Base-by-base conservation (phyloP, 1,140 invertebrate genomes). In the Formica selysi region DNA sequence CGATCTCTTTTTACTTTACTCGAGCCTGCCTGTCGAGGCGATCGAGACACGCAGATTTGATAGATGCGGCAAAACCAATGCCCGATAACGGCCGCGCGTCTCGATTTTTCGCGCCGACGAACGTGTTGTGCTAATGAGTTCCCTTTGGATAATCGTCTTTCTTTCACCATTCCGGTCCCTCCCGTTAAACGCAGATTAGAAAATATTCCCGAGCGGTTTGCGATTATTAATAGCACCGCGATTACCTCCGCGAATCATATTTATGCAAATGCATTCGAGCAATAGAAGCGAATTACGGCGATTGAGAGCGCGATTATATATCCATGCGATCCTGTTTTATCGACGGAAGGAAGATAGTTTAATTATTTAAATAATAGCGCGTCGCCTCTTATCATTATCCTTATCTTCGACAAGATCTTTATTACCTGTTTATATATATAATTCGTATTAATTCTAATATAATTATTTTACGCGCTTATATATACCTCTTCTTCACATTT, bases 131-230 rank as follows among this genome's bases (percentile, higher is more conserved):
- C 67, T 76, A 85, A 89, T 87, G 83, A 90, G 84, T 90, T 85
- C 76, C 57, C 79, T 89, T 91, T 88, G 41, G 10, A 90, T 62
- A 89, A 87, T 79, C 48, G 29, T 67, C 41, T 59, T 74, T 68
- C 41, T 70, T 48, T 7, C 68, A 44, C 64, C 64, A 32, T 76
- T 62, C 41, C 81, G 19, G 11, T 79, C 59, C 59, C n/a, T 79
- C 73, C 48, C 54, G 71, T 62, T 84, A 67, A 26, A 41, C 67
- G 36, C 3, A 19, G 54, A 83, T 61, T 83, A 26, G 70, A 84
- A 84, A 76, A 76, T 84, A 61, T 76, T 10, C 26, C 5, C 44
- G 48, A n/a, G n/a, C n/a, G 48, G 32, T n/a, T n/a, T 13, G 10
- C 32, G 78, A 80, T 70, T 57, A 80, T 80, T 70, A 80, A 80